A percentile compares a stretch with the other conserved stretches of the same genome.
phyloP scores from a whole-genome alignment of 2,797 vertebrate species.

The Acipenser ruthenus region DNA sequence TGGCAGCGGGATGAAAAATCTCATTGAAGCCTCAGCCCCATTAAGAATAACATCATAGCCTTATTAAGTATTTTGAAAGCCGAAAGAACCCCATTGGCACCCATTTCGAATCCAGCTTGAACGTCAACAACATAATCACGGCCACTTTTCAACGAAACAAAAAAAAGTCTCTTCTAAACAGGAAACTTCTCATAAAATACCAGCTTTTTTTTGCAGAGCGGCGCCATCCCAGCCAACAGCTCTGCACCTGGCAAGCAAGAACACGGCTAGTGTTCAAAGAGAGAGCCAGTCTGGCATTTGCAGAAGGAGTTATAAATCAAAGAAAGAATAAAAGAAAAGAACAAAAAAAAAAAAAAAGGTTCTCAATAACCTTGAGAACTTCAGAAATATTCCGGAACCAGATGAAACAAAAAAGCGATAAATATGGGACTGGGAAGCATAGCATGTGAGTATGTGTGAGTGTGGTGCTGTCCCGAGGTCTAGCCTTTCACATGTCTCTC shows the following conservation, averaged over 20 bases:
- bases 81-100: too few species aligned
- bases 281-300: conserved; percentile 55
- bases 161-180: conserved; percentile 63
- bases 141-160: conserved; percentile 24
- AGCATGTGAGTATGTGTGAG: too few species aligned
- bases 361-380: conserved; percentile 29
- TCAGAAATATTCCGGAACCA: conserved; percentile 44
- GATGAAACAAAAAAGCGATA: conserved; percentile 45
- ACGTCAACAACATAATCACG: too few species aligned
- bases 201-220: conserved; percentile 48
- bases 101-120: too few species aligned
- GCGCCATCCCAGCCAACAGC: conserved; percentile 40
- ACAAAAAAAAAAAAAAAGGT: conserved; percentile 28
- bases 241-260: conserved; percentile 58
- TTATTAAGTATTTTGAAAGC: too few species aligned
- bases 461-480: too few species aligned
- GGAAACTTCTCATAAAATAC: conserved; percentile 69
- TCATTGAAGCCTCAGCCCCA: too few species aligned
- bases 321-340: conserved; percentile 33
- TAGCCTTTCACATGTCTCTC: too few species aligned
- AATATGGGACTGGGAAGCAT: too few species aligned
- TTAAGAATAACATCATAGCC: too few species aligned
- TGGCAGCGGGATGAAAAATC: too few species aligned
- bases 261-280: conserved; percentile 40
- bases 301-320: conserved; percentile 50